These are phyloP conservation scores for Colinus virginianus DNA, from an alignment of 2,113 vertebrate genomes.

Conservation along the genomic window DNA sequence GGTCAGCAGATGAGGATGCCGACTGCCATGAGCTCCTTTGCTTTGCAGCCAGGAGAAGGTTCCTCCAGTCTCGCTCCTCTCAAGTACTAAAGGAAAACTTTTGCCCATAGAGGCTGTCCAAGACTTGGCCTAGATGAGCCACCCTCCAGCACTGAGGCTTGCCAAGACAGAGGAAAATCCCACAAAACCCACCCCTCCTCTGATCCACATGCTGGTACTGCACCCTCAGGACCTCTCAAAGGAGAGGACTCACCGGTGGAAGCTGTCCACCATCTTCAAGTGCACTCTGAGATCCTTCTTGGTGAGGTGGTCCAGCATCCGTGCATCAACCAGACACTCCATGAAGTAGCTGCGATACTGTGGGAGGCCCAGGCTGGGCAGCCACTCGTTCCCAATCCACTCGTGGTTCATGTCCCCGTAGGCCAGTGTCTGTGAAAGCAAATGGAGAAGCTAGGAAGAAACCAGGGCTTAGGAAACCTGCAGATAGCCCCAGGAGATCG, in stretches of 20 bases:
- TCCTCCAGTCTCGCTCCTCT: too few relatives aligned
- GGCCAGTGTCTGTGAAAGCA: constrained; percentile 86
- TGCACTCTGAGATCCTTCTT: constrained; percentile 97
- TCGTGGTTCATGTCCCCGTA: constrained; percentile 99
- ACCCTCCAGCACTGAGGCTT: neutral
- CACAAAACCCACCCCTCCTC: neutral
- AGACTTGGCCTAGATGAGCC: neutral
- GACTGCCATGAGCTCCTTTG: too few relatives aligned
- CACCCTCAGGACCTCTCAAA: accelerated
- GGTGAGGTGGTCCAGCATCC: constrained; percentile 97
- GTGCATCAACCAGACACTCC: constrained; percentile 96
- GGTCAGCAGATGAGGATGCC: too few relatives aligned
- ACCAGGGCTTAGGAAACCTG: neutral
- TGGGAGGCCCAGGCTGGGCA: constrained; percentile 93
- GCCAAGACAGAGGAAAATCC: neutral
- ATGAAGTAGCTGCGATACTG: constrained; percentile 99
- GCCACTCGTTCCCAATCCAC: constrained; percentile 98
- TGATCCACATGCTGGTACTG: neutral
- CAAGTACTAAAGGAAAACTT: too few relatives aligned
- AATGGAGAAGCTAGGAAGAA: neutral
- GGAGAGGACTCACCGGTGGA: constrained; percentile 86
- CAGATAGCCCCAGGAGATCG: neutral
- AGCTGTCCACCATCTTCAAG: constrained; percentile 98
- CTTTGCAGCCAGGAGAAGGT: too few relatives aligned
- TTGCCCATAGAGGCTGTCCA: neutral